Conservation (phyloP, 2,113 vertebrate species). For the Scortum barcoo region DNA sequence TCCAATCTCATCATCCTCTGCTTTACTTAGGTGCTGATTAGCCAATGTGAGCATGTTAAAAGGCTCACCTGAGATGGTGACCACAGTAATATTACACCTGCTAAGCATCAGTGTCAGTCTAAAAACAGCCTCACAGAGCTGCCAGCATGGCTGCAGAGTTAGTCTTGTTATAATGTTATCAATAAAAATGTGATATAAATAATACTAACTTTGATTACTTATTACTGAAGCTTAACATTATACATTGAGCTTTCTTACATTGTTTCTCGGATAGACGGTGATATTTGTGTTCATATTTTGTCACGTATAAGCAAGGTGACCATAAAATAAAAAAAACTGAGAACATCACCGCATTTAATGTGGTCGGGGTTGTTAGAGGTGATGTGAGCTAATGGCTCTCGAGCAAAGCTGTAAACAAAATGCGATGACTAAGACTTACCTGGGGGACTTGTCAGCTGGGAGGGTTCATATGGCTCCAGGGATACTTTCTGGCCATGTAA, state of each 20-base stretch:
- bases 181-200: not conserved
- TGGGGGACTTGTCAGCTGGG: slow-evolving; percentile 50
- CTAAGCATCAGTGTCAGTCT: not conserved
- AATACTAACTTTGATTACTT: slow-evolving; percentile 1
- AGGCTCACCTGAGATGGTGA: not conserved
- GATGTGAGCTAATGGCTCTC: not conserved
- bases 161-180: not conserved
- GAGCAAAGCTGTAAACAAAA: slow-evolving; percentile 53
- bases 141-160: not conserved
- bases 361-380: not conserved
- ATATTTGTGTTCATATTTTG: not conserved
- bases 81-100: not conserved
- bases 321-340: not conserved
- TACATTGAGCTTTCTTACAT: not conserved
- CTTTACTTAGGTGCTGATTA: not conserved
- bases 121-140: not conserved
- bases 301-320: not conserved
- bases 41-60: not conserved
- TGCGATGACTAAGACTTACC: slow-evolving; percentile 51
- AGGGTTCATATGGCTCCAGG: slow-evolving; percentile 32
- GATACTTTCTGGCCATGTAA: slow-evolving; percentile 42
- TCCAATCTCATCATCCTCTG: not conserved
- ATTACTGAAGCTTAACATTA: not conserved
- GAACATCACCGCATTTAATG: not conserved
- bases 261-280: not conserved